Conservation (phyloP, 1,140 invertebrate genomes). For the Bombus confusus region DNA sequence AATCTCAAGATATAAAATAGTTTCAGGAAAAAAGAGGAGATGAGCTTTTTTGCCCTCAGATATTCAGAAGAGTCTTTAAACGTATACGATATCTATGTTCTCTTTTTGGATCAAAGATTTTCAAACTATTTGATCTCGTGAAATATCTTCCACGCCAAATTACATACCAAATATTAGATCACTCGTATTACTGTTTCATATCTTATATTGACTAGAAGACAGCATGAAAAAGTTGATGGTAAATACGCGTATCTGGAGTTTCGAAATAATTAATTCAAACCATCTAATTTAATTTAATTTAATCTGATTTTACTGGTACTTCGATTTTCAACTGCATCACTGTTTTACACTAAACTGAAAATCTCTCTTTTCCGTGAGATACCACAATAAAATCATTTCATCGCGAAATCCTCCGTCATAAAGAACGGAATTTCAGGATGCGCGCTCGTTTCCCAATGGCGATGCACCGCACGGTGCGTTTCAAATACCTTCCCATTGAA, state of each 20-base stretch:
- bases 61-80: background rate
- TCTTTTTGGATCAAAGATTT: background rate
- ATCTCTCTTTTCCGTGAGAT: background rate
- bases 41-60: background rate
- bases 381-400: background rate
- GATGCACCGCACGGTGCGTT: background rate
- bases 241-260: background rate
- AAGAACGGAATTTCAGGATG: background rate
- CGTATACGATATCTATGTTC: background rate
- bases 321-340: no score
- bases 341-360: background rate
- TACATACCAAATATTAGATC: no score
- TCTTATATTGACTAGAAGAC: no score
- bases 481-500: slow-evolving; percentile 18
- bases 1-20: background rate
- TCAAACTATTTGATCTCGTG: background rate
- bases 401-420: background rate
- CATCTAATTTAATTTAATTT: background rate
- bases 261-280: background rate
- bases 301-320: background rate
- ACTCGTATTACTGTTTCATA: no score
- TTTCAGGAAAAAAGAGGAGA: background rate
- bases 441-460: background rate
- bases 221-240: no score
- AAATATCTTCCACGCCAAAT: background rate